Conservation (phyloP, 2,797 vertebrate species). For the Catostomus latipinnis region DNA sequence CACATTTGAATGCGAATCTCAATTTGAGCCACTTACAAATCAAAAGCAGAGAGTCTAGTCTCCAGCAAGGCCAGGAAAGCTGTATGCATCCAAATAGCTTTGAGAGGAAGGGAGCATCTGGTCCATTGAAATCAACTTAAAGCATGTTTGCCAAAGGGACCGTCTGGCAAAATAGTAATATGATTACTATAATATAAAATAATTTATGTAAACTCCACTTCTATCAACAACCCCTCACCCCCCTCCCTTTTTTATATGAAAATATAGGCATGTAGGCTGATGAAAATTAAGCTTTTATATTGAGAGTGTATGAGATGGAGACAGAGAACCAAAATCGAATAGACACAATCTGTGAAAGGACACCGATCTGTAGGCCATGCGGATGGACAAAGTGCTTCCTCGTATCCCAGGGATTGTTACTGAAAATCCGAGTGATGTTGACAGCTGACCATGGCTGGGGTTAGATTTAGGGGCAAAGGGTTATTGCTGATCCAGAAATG, state of each 20-base stretch:
- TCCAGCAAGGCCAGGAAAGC: conserved; percentile 60
- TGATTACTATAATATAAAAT: too few relatives aligned
- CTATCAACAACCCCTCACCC: conserved; percentile 45
- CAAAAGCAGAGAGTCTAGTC: conserved; percentile 61
- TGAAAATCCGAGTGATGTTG: conserved; percentile 21
- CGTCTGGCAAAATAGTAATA: conserved; percentile 61
- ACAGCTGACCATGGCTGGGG: conserved; percentile 24
- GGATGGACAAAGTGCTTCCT: conserved; percentile 8
- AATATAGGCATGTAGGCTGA: conserved; percentile 46
- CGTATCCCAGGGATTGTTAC: background rate
- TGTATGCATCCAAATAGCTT: conserved; percentile 65
- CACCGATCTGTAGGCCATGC: background rate
- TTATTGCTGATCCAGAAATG: conserved; percentile 16
- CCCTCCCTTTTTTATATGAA: conserved; percentile 55
- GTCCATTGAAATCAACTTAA: conserved; percentile 67
- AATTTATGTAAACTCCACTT: conserved; percentile 26
- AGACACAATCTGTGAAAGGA: conserved; percentile 42
- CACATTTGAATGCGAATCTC: conserved; percentile 60
- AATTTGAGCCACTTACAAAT: conserved; percentile 66
- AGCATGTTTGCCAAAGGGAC: conserved; percentile 64
- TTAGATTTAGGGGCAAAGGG: conserved; percentile 24
- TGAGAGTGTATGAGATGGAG: conserved; percentile 25
- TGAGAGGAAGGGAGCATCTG: conserved; percentile 68
- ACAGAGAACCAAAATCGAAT: conserved; percentile 36
- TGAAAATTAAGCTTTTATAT: conserved; percentile 58